A percentile compares a stretch with the other conserved stretches of the same genome.
These are phyloP conservation scores for Noctilio leporinus DNA, from an alignment of 2,113 vertebrate genomes.

Conservation along the genomic window DNA sequence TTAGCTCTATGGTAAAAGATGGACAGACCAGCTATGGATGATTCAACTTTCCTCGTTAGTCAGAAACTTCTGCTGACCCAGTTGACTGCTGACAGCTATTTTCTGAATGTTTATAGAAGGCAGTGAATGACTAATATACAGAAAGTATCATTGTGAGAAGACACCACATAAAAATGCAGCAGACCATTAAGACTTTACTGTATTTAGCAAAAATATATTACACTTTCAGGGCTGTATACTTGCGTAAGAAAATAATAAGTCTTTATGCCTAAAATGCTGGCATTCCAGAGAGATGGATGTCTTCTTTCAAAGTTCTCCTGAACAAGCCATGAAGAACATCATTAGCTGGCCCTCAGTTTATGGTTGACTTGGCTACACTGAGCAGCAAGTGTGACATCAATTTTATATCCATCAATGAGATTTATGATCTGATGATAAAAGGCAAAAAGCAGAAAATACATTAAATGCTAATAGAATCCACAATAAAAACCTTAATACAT, in stretches of 20 bases:
- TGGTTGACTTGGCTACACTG: background rate
- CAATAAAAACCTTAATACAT: background rate
- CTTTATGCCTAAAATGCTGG: background rate
- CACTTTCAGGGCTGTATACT: background rate
- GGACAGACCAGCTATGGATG: background rate
- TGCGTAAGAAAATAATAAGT: background rate
- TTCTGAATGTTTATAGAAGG: constrained; percentile 29
- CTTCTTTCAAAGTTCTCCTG: background rate
- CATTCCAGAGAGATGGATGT: background rate
- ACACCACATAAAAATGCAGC: background rate
- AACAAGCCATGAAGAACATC: background rate
- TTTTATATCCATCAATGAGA: constrained; percentile 3
- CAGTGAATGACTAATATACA: constrained; percentile 8
- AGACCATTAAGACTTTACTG: background rate
- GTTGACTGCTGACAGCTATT: constrained; percentile 27
- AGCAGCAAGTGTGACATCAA: background rate
- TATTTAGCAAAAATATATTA: constrained; percentile 21
- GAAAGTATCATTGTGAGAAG: constrained; percentile 33
- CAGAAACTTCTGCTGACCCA: background rate
- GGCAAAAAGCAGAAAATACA: constrained; percentile 24
- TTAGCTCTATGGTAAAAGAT: background rate
- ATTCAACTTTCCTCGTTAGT: constrained; percentile 9
- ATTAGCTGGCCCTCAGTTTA: background rate
- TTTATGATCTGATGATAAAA: constrained; percentile 12
- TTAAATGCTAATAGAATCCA: background rate